A percentile compares a stretch with the other conserved stretches of the same genome.
Conservation (phyloP, 2,113 vertebrate species). For the Festucalex cinctus region DNA sequence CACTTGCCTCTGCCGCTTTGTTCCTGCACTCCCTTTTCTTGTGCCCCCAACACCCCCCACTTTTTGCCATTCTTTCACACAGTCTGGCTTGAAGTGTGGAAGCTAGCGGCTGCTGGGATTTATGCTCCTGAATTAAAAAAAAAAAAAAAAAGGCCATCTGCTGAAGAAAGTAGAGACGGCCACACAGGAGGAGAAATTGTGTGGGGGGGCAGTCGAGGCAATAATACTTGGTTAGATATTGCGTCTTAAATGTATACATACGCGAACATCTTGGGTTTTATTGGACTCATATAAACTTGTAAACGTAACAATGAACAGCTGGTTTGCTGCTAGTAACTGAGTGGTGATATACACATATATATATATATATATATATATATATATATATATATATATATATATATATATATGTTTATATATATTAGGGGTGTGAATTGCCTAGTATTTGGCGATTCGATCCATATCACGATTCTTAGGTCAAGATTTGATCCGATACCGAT, state of each 20-base stretch:
- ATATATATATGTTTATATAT: too few species aligned
- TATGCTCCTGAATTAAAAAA: slow-evolving; percentile 64
- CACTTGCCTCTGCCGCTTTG: slow-evolving; percentile 36
- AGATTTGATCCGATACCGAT: too few species aligned
- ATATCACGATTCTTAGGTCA: too few species aligned
- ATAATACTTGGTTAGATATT: slow-evolving; percentile 41
- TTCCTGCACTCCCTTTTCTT: slow-evolving; percentile 28
- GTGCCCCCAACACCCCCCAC: slow-evolving; percentile 4
- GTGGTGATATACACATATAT: too few species aligned
- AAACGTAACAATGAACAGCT: neutral
- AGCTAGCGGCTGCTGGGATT: slow-evolving; percentile 63
- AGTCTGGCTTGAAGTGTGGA: slow-evolving; percentile 62
- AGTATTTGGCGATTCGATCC: too few species aligned
- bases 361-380: too few species aligned
- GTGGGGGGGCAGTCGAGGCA: slow-evolving; percentile 12
- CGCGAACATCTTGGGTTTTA: neutral
- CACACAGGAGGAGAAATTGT: slow-evolving; percentile 38
- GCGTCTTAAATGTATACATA: slow-evolving; percentile 36
- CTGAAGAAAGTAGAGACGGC: slow-evolving; percentile 50
- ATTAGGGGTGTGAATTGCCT: too few species aligned
- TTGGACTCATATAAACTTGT: neutral
- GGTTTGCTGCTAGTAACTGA: neutral
- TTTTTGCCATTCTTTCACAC: slow-evolving; percentile 54
- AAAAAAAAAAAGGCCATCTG: slow-evolving; percentile 74
- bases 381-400: too few species aligned